phyloP scores from a whole-genome alignment of 1,140 invertebrate species.

The Ceratina japonica region DNA sequence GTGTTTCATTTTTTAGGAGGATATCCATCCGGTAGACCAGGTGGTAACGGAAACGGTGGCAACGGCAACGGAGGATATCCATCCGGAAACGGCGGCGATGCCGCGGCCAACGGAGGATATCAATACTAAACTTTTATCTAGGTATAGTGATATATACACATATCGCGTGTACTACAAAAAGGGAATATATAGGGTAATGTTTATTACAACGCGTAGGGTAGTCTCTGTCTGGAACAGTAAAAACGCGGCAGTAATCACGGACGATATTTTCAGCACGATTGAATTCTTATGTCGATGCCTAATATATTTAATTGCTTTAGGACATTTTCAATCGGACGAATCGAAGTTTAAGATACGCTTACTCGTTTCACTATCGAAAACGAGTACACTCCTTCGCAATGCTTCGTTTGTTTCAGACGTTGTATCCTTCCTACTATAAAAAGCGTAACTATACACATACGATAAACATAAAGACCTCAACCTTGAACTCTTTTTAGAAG shows the following conservation, averaged over 20 bases:
- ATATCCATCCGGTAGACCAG: conserved; percentile 56
- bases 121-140: conserved; percentile 72
- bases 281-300: neutral
- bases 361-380: neutral
- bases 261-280: neutral
- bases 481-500: conserved; percentile 18
- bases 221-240: conserved; percentile 32
- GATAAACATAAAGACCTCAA: conserved; percentile 43
- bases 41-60: conserved; percentile 50
- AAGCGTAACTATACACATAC: conserved; percentile 17
- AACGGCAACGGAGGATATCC: conserved; percentile 70
- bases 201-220: conserved; percentile 37
- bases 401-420: conserved; percentile 39
- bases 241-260: conserved; percentile 6
- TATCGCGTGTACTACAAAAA: conserved; percentile 51
- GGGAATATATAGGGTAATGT: conserved; percentile 42
- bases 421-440: conserved; percentile 31
- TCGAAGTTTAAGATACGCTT: neutral
- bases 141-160: conserved; percentile 32
- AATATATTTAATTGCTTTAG: conserved; percentile 11
- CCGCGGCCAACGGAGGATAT: conserved; percentile 76
- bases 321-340: conserved; percentile 7
- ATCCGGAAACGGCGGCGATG: conserved; percentile 75
- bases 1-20: conserved; percentile 23
- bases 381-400: neutral